Evolutionary conservation across 92 coral and sea anemone genomes (phyloP), one percentile per base, ranked within the genome.

Genomic region (Micromussa lordhowensis): DNA sequence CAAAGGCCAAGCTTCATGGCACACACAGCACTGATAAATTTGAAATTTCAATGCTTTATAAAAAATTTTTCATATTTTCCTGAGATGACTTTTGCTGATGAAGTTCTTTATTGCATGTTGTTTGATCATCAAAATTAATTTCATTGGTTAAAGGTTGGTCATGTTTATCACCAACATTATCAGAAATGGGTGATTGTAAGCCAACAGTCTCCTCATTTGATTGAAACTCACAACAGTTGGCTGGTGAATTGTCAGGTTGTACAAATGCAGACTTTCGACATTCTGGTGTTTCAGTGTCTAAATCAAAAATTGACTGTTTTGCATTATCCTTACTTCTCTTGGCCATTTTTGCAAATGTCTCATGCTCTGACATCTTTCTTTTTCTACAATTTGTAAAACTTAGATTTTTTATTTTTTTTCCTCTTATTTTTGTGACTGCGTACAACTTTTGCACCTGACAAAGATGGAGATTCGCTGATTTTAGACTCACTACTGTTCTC

Each of bases 181-280:
- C 48, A 48, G 81, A 1, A 77, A 77, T 77, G 9, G 81, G 81
- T 19, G 81, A 48, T 44, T 77, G 31, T 77, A 77, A 77, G 81
- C 16, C 13, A 77, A 77, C 12, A 77, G 51, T 48, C 15, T 78
- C 68, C 24, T 85, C 81, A 51, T 85, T 32, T 85, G 88, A 75
- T 69, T 75, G 88, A 85, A 85, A 73, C 32, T 48, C 34, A 29
- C 72, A 85, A 75, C 44, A 57, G 21, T 75, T 75, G 55, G 22
- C 58, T 85, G 88, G 49, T 85, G 88, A 59, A 35, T 83, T 83
- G 30, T 83, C 24, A 26, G 80, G 68, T 69, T 83, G 81, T 5
- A 85, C 82, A 75, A 29, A 32, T 38, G 71, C 29, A 48, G 49
- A 15, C 22, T 16, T 55, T 0, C 17, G 18, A 54, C 58, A 54